Evolutionary conservation across 2,888 invertebrate genomes (phyloP).

Genomic region (Masnerella sp.): DNA sequence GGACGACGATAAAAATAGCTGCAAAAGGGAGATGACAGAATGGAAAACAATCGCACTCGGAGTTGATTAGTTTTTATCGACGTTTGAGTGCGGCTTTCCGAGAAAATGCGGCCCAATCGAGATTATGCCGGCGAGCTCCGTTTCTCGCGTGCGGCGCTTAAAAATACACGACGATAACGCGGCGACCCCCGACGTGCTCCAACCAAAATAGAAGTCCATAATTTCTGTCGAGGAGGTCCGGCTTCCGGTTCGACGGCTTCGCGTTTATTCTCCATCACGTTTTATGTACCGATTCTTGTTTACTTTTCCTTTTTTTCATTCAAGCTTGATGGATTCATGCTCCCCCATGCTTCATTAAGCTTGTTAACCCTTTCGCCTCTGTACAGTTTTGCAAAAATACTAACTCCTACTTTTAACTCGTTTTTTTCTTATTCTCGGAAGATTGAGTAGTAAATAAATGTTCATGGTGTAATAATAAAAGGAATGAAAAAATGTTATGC

Average conservation of each 20-base stretch:
- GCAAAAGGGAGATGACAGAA: no score
- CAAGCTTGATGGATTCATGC: no score
- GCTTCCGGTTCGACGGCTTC: slow-evolving; percentile 52
- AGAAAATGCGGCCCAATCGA: slow-evolving; percentile 21
- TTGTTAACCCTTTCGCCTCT: no score
- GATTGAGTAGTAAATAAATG: no score
- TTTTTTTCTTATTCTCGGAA: no score
- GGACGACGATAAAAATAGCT: no score
- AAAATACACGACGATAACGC: slow-evolving; percentile 54
- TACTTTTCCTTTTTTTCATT: no score
- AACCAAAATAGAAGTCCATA: slow-evolving; percentile 56
- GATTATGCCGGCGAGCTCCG: slow-evolving; percentile 29
- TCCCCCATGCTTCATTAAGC: no score
- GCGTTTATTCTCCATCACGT: slow-evolving; percentile 39
- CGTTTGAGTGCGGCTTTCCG: slow-evolving; percentile 20
- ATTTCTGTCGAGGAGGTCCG: slow-evolving; percentile 48
- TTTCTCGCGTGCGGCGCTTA: slow-evolving; percentile 44
- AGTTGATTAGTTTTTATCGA: slow-evolving; percentile 12
- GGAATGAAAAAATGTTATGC: no score
- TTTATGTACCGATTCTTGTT: slow-evolving; percentile 22
- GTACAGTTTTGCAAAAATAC: no score
- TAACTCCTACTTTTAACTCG: no score
- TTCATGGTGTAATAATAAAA: no score
- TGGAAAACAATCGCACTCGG: neutral
- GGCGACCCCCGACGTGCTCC: slow-evolving; percentile 43